Evolutionary conservation across 2,797 vertebrate species (phyloP), one percentile per base, ranked within the genome.

Genomic region (Todus mexicanus): DNA sequence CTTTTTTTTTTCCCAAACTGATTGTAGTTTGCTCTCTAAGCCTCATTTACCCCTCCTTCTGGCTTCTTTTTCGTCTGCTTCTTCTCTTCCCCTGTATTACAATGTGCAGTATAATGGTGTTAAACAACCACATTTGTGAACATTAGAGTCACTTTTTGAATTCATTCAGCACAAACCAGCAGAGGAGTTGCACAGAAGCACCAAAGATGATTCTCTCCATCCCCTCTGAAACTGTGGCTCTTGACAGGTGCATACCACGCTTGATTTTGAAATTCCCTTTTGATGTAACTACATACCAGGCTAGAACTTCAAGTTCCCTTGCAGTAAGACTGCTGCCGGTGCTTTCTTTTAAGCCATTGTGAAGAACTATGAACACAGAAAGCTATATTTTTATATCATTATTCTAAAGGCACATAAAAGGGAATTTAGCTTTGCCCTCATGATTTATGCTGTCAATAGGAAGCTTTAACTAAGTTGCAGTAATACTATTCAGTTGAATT

Each of bases 401-500:
- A 89, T 84, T 76, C 26, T 35, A 75, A 54, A 84, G n/a, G 53
- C 48, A 92, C 12, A 61, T 87, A 71, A 90, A 91, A 87, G 19
- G 51, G 35, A 73, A 90, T 63, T 47, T 51, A 89, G 63, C 60
- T 95, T 82, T 87, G 64, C 86, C 54, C n/a, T 68, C 71, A 42
- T 89, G 59, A 92, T 89, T 95, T 85, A 87, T 87, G 38, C 4
- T 45, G 35, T 40, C 75, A 94, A 40, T 25, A 87, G 50, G 83
- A 93, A 89, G 74, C 61, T 87, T 87, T 80, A 90, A 92, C 40
- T 70, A 84, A 93, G 72, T 94, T 86, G 84, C 43, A 71, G 65
- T 71, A 76, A 74, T 74, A 82, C 42, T 75, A 70, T 86, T 90
- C 74, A 9, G 48, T 50, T 87, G 68, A 68, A 86, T 92, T 94